Conservation (phyloP, 2,888 invertebrate genomes). For the Candidula unifasciata region DNA sequence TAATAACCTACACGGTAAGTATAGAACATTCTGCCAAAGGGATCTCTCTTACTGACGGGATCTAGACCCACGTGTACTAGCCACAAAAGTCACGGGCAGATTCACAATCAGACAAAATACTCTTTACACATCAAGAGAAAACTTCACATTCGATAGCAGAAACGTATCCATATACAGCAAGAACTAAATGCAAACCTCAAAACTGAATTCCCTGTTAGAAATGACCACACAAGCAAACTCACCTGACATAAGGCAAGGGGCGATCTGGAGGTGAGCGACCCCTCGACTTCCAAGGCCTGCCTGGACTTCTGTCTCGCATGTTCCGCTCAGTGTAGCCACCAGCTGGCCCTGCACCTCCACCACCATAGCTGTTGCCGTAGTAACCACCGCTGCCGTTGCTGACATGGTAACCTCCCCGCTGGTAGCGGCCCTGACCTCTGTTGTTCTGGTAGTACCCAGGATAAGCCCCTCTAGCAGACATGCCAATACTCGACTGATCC, state of each 20-base stretch:
- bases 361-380: constrained; percentile 31
- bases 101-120: no score
- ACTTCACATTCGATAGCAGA: no score
- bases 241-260: constrained; percentile 50
- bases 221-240: background rate
- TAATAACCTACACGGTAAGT: no score
- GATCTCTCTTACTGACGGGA: no score
- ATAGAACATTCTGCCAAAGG: no score
- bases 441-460: constrained; percentile 17
- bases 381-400: constrained; percentile 8
- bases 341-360: constrained; percentile 12
- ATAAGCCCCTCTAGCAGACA: constrained; percentile 52
- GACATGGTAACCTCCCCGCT: background rate
- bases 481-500: constrained; percentile 63
- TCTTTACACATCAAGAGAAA: no score
- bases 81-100: no score
- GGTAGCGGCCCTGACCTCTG: constrained; percentile 27
- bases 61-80: no score
- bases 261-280: constrained; percentile 42
- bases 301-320: constrained; percentile 5
- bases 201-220: no score
- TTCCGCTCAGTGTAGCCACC: constrained; percentile 22
- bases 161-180: no score
- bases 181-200: no score
- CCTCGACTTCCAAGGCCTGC: background rate